These are phyloP conservation scores for Caenorhabditis macrosperma DNA, from an alignment of 2,888 invertebrate species.

Conservation along the genomic window DNA sequence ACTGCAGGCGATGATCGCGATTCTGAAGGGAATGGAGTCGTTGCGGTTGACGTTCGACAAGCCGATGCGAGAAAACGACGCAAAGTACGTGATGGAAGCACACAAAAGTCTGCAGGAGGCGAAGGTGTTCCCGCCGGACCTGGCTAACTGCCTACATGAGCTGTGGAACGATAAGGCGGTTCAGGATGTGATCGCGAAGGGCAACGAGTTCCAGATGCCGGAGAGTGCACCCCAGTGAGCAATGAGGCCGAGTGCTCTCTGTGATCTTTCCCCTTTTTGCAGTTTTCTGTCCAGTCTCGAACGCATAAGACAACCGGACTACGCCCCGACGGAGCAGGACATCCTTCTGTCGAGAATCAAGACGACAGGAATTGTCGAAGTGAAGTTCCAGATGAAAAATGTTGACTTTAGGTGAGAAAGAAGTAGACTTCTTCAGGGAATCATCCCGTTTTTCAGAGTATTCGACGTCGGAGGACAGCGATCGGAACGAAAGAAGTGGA, in stretches of 20 bases:
- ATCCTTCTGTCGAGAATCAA: constrained; percentile 79
- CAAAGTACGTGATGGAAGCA: constrained; percentile 74
- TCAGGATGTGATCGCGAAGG: constrained; percentile 65
- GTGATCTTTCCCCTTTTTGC: no score
- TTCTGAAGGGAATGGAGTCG: constrained; percentile 98
- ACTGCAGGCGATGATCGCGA: constrained; percentile 92
- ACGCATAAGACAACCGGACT: constrained; percentile 72
- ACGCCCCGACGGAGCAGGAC: constrained; percentile 79
- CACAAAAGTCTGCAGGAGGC: constrained; percentile 77
- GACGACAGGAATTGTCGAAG: constrained; percentile 80
- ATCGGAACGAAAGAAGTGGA: constrained; percentile 77
- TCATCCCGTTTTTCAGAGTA: constrained; percentile 68
- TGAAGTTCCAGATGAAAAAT: constrained; percentile 80
- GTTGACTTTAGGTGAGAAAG: constrained; percentile 76
- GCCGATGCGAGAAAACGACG: constrained; percentile 83
- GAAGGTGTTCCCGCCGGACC: constrained; percentile 74
- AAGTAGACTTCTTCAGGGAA: background rate
- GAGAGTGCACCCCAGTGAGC: constrained; percentile 78
- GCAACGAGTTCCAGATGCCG: constrained; percentile 78
- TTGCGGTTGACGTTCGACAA: constrained; percentile 96
- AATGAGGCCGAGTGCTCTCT: no score
- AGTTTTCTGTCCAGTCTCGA: constrained; percentile 77
- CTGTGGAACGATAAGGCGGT: constrained; percentile 75
- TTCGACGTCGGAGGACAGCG: constrained; percentile 80
- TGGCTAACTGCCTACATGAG: constrained; percentile 69